A percentile compares a stretch with the other conserved stretches of the same genome.
Evolutionary conservation across 23 tunicate genomes (phyloP).

Genomic region (Oikopleura dioica): DNA sequence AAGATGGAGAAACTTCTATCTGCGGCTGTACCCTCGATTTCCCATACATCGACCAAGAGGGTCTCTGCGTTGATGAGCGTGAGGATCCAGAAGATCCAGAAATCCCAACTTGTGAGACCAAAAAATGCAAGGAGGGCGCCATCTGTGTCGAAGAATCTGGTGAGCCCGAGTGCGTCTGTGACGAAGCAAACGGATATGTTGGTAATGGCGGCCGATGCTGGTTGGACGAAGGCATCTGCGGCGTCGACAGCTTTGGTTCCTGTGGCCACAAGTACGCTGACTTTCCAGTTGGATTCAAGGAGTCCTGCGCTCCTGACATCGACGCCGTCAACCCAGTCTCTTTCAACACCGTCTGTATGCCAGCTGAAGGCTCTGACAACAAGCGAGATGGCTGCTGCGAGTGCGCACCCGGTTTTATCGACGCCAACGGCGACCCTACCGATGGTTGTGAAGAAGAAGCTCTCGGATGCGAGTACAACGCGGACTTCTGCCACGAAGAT

Average conservation of each 20-base stretch:
- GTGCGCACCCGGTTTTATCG: background rate
- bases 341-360: no score
- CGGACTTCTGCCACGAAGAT: no score
- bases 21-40: background rate
- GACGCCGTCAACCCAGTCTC: no score
- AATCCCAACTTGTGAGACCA: background rate
- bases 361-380: no score
- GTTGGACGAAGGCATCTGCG: background rate
- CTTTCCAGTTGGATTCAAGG: background rate
- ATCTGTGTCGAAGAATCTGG: background rate
- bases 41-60: background rate
- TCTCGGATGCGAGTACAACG: background rate
- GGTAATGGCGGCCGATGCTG: background rate
- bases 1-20: no score
- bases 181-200: background rate
- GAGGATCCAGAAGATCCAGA: background rate
- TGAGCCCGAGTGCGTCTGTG: background rate
- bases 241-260: background rate
- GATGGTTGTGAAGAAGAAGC: background rate
- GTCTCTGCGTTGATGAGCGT: background rate
- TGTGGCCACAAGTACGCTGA: background rate
- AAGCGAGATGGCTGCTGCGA: constrained; percentile 5
- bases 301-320: no score
- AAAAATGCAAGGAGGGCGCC: background rate
- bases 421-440: background rate